Evolutionary conservation across 2,113 vertebrate species (phyloP).

Genomic region (Speoplatyrhinus poulsoni): DNA sequence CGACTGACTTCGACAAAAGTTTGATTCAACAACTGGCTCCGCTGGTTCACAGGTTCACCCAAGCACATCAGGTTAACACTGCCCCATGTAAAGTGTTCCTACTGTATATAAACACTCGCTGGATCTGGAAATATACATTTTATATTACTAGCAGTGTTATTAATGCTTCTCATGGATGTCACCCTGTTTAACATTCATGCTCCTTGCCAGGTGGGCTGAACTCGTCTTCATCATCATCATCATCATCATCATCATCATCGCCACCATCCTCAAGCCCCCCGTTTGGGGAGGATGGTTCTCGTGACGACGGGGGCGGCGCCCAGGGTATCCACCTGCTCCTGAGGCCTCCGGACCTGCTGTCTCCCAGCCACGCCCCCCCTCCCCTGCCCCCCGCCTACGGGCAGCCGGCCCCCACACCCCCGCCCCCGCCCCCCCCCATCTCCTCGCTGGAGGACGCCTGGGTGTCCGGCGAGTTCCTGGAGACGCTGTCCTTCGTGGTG

Average conservation of each 20-base stretch:
- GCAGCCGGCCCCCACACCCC: constrained; percentile 75
- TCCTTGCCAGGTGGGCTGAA: constrained; percentile 40
- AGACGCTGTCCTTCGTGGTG: constrained; percentile 78
- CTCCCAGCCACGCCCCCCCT: constrained; percentile 75
- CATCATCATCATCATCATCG: constrained; percentile 25
- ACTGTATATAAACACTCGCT: too few relatives aligned
- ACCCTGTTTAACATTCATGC: neutral
- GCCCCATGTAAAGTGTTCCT: too few relatives aligned
- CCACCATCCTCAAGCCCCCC: constrained; percentile 20
- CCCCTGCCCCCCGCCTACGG: constrained; percentile 55
- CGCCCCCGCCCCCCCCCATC: constrained; percentile 41
- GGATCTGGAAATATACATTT: too few relatives aligned
- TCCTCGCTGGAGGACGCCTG: constrained; percentile 76
- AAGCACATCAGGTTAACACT: too few relatives aligned
- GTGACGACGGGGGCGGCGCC: constrained; percentile 64
- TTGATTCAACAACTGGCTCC: too few relatives aligned
- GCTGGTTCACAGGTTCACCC: too few relatives aligned
- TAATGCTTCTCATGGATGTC: too few relatives aligned
- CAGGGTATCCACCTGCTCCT: constrained; percentile 79
- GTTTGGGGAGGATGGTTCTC: constrained; percentile 10
- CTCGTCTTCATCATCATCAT: constrained; percentile 23
- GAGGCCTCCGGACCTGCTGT: constrained; percentile 72
- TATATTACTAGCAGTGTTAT: too few relatives aligned
- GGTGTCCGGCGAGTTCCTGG: constrained; percentile 85
- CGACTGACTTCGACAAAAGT: too few relatives aligned